phyloP scores from a whole-genome alignment of 2,888 invertebrate genomes.

The Lomographa bimaculata region DNA sequence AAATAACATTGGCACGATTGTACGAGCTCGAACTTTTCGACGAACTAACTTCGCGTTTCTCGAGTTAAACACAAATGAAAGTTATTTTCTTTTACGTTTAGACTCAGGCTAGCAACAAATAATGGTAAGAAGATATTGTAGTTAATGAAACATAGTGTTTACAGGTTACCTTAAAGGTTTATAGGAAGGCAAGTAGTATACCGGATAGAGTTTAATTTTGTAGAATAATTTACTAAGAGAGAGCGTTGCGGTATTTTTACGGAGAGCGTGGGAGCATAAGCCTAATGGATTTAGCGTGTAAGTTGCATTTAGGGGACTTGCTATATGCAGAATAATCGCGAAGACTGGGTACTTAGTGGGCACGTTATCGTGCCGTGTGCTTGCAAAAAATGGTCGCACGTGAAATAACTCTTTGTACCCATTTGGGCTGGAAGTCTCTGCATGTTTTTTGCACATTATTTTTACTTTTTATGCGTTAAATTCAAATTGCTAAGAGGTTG shows the following conservation, averaged over 20 bases:
- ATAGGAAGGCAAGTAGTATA: background rate
- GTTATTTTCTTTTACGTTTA: conserved; percentile 12
- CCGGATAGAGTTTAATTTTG: conserved; percentile 38
- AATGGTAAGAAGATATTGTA: conserved; percentile 5
- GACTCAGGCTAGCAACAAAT: conserved; percentile 4
- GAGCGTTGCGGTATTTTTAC: conserved; percentile 43
- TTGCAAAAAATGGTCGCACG: conserved; percentile 28
- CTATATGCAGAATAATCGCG: conserved; percentile 49
- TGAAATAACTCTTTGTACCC: conserved; percentile 15
- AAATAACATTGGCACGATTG: conserved; percentile 4
- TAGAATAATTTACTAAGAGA: conserved; percentile 38
- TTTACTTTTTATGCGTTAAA: background rate
- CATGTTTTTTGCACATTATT: conserved; percentile 2
- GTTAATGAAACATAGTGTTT: conserved; percentile 7
- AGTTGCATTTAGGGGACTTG: conserved; percentile 59
- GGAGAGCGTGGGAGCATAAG: conserved; percentile 42
- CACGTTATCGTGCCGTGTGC: conserved; percentile 36
- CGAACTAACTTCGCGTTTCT: conserved; percentile 15
- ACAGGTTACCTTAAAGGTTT: conserved; percentile 1
- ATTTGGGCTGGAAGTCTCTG: conserved; percentile 10
- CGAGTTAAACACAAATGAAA: conserved; percentile 10
- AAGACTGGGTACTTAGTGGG: conserved; percentile 34
- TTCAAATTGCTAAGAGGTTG: background rate
- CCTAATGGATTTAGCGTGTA: conserved; percentile 71
- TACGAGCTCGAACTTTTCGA: conserved; percentile 16